A percentile compares a stretch with the other conserved stretches of the same genome.
Conservation (phyloP, 1,140 invertebrate genomes). For the Batillaria attramentaria region DNA sequence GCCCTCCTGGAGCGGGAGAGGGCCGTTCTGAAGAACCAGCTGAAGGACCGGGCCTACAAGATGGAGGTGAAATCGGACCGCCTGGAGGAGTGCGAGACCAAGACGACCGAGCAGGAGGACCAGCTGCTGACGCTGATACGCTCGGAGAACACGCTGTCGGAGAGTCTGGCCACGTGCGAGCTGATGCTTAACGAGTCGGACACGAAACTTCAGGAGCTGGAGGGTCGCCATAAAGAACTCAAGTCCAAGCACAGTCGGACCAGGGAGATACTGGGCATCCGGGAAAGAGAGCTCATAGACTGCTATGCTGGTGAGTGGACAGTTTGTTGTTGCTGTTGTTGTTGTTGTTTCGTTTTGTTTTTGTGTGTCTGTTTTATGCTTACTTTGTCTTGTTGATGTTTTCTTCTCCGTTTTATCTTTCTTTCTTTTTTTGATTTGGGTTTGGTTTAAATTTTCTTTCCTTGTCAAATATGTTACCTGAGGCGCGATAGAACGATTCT, state of each 20-base stretch:
- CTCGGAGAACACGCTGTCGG: slow-evolving; percentile 55
- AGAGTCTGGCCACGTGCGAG: slow-evolving; percentile 49
- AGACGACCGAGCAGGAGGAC: slow-evolving; percentile 42
- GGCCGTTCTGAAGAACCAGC: slow-evolving; percentile 55
- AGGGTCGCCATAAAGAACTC: slow-evolving; percentile 40
- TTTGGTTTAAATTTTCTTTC: background rate
- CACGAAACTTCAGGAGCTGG: slow-evolving; percentile 22
- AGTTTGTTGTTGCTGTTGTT: too few relatives aligned
- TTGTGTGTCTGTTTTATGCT: background rate
- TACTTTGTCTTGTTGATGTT: background rate
- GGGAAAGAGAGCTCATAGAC: slow-evolving; percentile 54
- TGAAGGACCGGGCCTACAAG: slow-evolving; percentile 51
- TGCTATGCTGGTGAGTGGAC: slow-evolving; percentile 56
- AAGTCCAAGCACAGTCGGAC: slow-evolving; percentile 32
- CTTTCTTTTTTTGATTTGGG: background rate
- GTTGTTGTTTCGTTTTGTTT: too few relatives aligned
- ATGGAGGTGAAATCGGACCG: slow-evolving; percentile 35
- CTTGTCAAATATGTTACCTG: too few relatives aligned
- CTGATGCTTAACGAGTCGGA: slow-evolving; percentile 43
- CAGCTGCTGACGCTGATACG: slow-evolving; percentile 50
- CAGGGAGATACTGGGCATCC: slow-evolving; percentile 37
- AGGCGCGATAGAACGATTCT: too few relatives aligned
- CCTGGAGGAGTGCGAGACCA: slow-evolving; percentile 41
- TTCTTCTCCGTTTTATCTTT: background rate
- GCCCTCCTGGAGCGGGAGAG: slow-evolving; percentile 47